These are phyloP conservation scores for Drepanosiphum platanoidis DNA, from an alignment of 2,888 invertebrate genomes.

Conservation along the genomic window DNA sequence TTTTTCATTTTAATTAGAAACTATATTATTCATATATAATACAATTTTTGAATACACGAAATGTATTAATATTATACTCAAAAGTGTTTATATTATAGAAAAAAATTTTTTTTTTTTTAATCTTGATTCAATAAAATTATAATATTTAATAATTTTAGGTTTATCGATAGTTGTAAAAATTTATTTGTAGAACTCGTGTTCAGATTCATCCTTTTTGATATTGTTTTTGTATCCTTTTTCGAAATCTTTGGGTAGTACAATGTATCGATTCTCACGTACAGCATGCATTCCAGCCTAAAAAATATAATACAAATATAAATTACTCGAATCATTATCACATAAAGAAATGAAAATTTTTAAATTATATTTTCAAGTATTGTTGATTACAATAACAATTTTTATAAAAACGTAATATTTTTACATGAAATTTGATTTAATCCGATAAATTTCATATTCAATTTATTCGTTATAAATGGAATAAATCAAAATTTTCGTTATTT, in stretches of 20 bases:
- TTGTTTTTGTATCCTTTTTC: constrained; percentile 99
- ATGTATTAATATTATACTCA: constrained; percentile 6
- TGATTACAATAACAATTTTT: too few relatives aligned
- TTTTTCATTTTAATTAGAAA: constrained; percentile 17
- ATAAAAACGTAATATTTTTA: too few relatives aligned
- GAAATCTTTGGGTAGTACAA: constrained; percentile 98
- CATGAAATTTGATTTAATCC: too few relatives aligned
- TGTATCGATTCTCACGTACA: constrained; percentile 98
- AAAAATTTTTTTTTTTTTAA: background rate
- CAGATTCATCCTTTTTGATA: constrained; percentile 98
- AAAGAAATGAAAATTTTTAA: too few relatives aligned
- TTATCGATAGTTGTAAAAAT: background rate
- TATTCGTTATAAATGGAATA: too few relatives aligned
- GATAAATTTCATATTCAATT: too few relatives aligned
- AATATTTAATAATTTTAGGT: background rate
- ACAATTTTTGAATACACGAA: constrained; percentile 15
- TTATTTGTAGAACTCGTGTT: constrained; percentile 99
- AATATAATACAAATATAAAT: background rate
- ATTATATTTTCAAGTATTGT: too few relatives aligned
- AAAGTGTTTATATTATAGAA: constrained; percentile 11
- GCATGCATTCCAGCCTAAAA: constrained; percentile 97
- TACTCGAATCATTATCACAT: background rate
- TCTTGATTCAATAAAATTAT: constrained; percentile 2
- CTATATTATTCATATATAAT: constrained; percentile 24
- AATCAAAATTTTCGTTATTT: too few relatives aligned